phyloP scores from a whole-genome alignment of 2,113 vertebrate species.

The Damaliscus lunatus region DNA sequence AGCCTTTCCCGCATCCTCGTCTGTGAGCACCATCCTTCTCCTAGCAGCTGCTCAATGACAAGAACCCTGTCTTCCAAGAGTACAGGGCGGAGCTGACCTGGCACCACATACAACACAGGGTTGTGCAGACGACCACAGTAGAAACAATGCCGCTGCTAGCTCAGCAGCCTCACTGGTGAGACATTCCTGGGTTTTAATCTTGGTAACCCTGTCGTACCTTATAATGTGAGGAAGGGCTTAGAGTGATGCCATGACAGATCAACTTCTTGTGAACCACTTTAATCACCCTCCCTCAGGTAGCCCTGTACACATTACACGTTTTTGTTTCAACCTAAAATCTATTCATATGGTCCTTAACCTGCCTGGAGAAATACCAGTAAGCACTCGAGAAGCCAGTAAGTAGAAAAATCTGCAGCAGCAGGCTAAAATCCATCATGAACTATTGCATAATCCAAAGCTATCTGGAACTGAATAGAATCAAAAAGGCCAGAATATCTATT shows the following conservation, averaged over 20 bases:
- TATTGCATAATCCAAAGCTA: background rate
- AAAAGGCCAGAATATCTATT: background rate
- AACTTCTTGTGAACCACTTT: background rate
- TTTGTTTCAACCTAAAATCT: constrained; percentile 1
- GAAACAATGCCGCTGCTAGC: background rate
- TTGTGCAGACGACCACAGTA: background rate
- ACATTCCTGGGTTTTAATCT: background rate
- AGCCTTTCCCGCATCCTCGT: background rate
- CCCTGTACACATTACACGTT: background rate
- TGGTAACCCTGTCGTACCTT: background rate
- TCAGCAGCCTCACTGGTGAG: background rate
- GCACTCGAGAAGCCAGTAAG: background rate
- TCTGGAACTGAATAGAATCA: background rate
- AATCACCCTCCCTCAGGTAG: background rate
- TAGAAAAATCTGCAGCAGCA: background rate
- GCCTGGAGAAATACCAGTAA: background rate
- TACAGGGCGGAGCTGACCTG: background rate
- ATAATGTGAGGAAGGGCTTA: background rate
- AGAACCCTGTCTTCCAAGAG: background rate
- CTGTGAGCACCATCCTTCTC: background rate
- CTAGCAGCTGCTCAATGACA: background rate
- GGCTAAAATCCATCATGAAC: background rate
- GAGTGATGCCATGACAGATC: background rate
- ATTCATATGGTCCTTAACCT: background rate
- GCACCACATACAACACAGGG: background rate